These are phyloP conservation scores for Brachyptera risi DNA, from an alignment of 2,888 invertebrate genomes.

Conservation along the genomic window DNA sequence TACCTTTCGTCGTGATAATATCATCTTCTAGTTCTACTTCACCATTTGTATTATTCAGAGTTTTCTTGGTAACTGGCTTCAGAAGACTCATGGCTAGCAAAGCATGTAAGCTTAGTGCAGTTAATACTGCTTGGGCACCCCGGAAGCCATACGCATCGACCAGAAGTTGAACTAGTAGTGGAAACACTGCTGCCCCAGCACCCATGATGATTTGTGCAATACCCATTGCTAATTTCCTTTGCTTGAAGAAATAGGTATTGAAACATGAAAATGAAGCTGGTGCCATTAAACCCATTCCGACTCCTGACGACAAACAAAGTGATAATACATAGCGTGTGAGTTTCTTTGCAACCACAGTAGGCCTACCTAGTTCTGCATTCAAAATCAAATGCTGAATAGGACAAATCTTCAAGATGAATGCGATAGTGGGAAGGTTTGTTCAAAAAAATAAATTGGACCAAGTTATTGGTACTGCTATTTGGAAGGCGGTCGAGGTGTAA, in stretches of 20 bases:
- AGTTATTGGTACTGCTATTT: not conserved
- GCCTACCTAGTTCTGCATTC: no score
- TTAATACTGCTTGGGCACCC: not conserved
- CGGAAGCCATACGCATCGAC: conserved; percentile 21
- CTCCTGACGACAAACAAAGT: conserved; percentile 10
- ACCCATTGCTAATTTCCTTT: conserved; percentile 21
- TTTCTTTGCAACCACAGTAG: no score
- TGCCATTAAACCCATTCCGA: conserved; percentile 24
- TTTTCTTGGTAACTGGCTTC: not conserved
- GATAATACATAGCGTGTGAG: no score
- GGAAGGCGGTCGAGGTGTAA: no score
- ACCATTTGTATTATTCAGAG: no score
- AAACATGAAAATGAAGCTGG: conserved; percentile 24
- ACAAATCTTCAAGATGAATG: no score
- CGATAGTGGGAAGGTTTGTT: no score
- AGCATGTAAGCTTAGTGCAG: conserved; percentile 2
- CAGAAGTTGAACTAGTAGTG: conserved; percentile 21
- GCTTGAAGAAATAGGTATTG: conserved; percentile 23
- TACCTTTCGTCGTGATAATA: not conserved
- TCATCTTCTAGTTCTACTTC: not conserved
- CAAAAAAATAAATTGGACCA: not conserved
- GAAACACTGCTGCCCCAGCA: conserved; percentile 20
- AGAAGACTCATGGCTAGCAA: not conserved
- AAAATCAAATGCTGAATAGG: not conserved
- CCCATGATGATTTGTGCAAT: conserved; percentile 22